Evolutionary conservation across 30 jellyfish, hydroid and myxozoan genomes (phyloP).

Genomic region (Hydractinia symbiolongicarpus): DNA sequence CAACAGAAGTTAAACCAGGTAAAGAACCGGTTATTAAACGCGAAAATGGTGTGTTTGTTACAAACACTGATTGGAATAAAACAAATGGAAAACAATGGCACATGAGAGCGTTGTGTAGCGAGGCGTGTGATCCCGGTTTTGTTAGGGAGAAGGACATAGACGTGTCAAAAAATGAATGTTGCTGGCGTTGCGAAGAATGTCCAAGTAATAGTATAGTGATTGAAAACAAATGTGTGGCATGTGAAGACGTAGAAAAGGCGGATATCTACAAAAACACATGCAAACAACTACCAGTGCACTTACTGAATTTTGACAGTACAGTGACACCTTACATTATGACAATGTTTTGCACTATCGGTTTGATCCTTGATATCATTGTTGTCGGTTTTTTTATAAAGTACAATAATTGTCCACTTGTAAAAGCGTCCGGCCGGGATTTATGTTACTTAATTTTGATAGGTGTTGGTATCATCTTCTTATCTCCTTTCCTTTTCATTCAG

Average conservation of each 20-base stretch:
- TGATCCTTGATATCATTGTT: constrained; percentile 43
- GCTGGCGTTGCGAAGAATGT: constrained; percentile 74
- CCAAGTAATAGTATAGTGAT: constrained; percentile 21
- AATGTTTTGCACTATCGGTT: constrained; percentile 35
- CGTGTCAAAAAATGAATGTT: constrained; percentile 29
- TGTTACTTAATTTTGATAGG: constrained; percentile 69
- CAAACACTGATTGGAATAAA: constrained; percentile 15
- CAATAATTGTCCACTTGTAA: constrained; percentile 42
- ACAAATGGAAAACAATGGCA: no score
- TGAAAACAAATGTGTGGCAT: constrained; percentile 56
- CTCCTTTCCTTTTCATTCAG: constrained; percentile 49
- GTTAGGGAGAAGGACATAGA: constrained; percentile 16
- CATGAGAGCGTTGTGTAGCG: constrained; percentile 40
- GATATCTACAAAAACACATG: constrained; percentile 5
- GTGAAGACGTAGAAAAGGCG: constrained; percentile 35
- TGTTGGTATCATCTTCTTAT: constrained; percentile 34
- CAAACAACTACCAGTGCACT: constrained; percentile 24
- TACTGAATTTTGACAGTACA: constrained; percentile 1
- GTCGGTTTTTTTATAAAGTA: constrained; percentile 47
- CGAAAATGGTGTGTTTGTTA: background rate
- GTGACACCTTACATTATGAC: constrained; percentile 13
- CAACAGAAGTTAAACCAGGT: background rate
- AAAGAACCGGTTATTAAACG: background rate
- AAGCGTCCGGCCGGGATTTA: constrained; percentile 73
- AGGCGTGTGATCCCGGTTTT: constrained; percentile 50